phyloP scores from a whole-genome alignment of 2,113 vertebrate genomes.

The Eptesicus fuscus region DNA sequence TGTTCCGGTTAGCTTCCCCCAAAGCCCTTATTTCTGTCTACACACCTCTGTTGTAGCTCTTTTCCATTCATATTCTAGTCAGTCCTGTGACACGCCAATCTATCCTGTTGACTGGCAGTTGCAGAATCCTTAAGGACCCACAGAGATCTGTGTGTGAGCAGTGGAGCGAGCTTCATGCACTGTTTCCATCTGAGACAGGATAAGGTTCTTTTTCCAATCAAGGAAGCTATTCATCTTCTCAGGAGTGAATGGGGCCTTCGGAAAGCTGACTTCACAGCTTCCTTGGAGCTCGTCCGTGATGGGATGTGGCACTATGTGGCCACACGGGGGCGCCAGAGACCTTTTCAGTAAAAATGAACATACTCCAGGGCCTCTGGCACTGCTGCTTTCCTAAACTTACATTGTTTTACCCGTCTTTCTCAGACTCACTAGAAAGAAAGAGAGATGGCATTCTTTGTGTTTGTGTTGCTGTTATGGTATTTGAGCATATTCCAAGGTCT shows the following conservation, averaged over 20 bases:
- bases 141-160: background rate
- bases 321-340: conserved; percentile 61
- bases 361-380: background rate
- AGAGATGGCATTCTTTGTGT: background rate
- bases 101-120: background rate
- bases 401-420: background rate
- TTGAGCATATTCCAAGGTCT: background rate
- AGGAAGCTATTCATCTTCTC: background rate
- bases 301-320: background rate
- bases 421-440: background rate
- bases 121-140: background rate
- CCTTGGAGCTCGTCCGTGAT: background rate
- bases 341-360: background rate
- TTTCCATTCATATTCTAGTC: background rate
- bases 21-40: background rate
- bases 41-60: background rate
- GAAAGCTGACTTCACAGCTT: background rate
- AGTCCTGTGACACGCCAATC: fast-evolving
- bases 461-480: background rate
- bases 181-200: background rate
- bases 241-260: background rate
- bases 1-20: background rate
- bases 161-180: background rate
- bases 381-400: background rate
- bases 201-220: background rate